phyloP scores from a whole-genome alignment of 2,888 invertebrate species.

The Torymus aiolomorphi region DNA sequence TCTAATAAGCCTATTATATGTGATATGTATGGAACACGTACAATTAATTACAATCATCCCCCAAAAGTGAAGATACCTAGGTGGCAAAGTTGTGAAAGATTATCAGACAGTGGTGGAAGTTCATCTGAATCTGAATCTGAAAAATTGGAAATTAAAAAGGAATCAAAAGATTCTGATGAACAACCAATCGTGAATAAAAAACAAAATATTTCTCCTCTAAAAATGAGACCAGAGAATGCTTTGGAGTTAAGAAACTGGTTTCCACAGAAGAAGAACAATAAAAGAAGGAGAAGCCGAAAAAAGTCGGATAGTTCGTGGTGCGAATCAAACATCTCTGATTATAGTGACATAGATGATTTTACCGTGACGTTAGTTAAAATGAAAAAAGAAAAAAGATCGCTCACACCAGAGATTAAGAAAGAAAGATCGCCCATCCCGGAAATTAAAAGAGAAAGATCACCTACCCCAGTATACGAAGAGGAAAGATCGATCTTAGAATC shows the following conservation, averaged over 20 bases:
- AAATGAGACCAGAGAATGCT: neutral
- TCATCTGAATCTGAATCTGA: slow-evolving; percentile 2
- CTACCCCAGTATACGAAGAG: neutral
- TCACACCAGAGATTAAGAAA: neutral
- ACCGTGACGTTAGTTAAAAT: neutral
- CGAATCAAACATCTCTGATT: slow-evolving; percentile 21
- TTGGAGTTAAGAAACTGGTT: slow-evolving; percentile 45
- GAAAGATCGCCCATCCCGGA: neutral
- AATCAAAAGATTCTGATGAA: neutral
- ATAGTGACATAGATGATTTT: slow-evolving; percentile 23
- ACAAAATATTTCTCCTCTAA: neutral
- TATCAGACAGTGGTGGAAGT: slow-evolving; percentile 21
- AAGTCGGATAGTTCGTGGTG: slow-evolving; percentile 36
- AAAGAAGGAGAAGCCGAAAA: neutral
- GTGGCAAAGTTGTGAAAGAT: slow-evolving; percentile 12
- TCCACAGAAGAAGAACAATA: slow-evolving; percentile 10
- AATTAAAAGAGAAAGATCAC: slow-evolving; percentile 8
- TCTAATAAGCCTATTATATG: slow-evolving; percentile 56
- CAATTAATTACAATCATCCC: slow-evolving; percentile 62
- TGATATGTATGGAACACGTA: slow-evolving; percentile 63
- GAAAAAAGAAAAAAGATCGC: slow-evolving; percentile 25
- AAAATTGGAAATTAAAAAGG: slow-evolving; percentile 4
- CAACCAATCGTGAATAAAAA: neutral
- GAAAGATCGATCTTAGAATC: neutral
- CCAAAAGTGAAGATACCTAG: slow-evolving; percentile 19